A percentile compares a stretch with the other conserved stretches of the same genome.
phyloP scores from a whole-genome alignment of 1,140 invertebrate species.

The Pseudobourletiella spinata region DNA sequence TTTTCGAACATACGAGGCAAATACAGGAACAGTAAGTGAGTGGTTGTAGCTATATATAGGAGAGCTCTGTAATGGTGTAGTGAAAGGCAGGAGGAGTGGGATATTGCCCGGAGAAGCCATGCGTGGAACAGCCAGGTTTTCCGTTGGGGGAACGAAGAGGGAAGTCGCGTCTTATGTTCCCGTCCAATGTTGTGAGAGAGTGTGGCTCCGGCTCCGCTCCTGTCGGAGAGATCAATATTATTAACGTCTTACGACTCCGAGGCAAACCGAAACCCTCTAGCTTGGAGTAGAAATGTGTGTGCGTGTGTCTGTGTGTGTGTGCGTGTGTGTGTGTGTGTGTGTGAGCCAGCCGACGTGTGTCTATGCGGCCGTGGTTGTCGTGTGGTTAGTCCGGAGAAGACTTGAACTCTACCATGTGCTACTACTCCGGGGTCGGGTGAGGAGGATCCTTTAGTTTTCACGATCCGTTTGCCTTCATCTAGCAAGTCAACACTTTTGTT shows the following conservation, averaged over 20 bases:
- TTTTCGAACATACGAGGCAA: too few relatives aligned
- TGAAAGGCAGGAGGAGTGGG: too few relatives aligned
- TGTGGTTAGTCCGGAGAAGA: neutral
- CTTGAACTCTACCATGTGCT: slow-evolving; percentile 4
- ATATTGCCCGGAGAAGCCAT: slow-evolving; percentile 7
- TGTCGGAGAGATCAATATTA: slow-evolving; percentile 4
- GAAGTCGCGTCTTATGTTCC: too few relatives aligned
- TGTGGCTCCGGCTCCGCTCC: neutral
- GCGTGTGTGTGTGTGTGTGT: neutral
- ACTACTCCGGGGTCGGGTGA: neutral
- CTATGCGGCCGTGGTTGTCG: too few relatives aligned
- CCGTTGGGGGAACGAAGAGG: neutral
- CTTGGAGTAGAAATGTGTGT: too few relatives aligned
- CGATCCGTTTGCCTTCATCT: slow-evolving; percentile 3
- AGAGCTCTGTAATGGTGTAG: too few relatives aligned
- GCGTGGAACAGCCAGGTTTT: slow-evolving; percentile 6
- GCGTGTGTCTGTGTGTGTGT: neutral
- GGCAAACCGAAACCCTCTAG: neutral
- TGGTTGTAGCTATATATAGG: too few relatives aligned
- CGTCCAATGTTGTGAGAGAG: neutral
- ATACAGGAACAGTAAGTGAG: too few relatives aligned
- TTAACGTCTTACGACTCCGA: neutral
- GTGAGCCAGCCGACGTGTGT: too few relatives aligned
- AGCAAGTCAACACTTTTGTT: slow-evolving; percentile 8
- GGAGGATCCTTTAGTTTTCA: neutral